These are phyloP conservation scores for Oedothorax gibbosus DNA, from an alignment of 1,140 invertebrate genomes.

Conservation along the genomic window DNA sequence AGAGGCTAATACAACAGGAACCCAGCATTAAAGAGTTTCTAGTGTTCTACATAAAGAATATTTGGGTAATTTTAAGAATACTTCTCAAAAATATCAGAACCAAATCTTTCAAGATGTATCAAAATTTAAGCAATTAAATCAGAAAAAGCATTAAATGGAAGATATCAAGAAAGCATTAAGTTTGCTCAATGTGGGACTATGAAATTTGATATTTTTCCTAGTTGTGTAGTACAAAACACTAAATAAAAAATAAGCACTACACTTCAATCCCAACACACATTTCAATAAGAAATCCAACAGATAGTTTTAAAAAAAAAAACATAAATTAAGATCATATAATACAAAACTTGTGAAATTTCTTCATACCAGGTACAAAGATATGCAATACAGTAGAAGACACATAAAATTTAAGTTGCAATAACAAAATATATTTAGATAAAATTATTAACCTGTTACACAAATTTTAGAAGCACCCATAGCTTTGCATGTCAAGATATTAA, in stretches of 20 bases:
- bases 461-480: conserved; percentile 88
- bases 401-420: background rate
- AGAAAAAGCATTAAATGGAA: background rate
- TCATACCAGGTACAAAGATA: no score
- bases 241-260: background rate
- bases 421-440: background rate
- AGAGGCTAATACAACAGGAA: background rate
- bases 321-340: no score
- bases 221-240: background rate
- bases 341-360: no score
- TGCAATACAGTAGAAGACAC: background rate
- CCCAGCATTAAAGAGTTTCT: background rate
- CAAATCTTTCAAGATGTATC: background rate
- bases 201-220: background rate
- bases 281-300: background rate
- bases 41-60: background rate
- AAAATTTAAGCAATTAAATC: background rate
- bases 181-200: background rate
- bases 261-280: background rate
- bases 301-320: no score
- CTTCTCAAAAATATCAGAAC: background rate
- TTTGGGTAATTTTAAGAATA: background rate
- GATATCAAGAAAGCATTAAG: background rate
- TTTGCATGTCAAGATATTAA: conserved; percentile 85
- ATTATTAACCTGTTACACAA: conserved; percentile 79